phyloP scores from a whole-genome alignment of 2,113 vertebrate species.

The Pluvianellus socialis region DNA sequence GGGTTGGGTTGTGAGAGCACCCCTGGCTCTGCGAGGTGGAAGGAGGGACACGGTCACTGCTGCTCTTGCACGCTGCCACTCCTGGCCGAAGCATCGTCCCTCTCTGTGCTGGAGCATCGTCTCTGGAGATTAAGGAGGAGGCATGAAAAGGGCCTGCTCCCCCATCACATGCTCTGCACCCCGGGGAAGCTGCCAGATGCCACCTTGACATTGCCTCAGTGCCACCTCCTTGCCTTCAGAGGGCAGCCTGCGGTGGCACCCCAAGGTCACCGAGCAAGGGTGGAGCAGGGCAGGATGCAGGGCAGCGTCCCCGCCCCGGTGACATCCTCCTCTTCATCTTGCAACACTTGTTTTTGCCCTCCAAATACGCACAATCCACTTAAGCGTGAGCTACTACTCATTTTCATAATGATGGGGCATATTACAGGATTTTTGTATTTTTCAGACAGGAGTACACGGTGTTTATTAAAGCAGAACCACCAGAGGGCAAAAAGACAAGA shows the following conservation, averaged over 20 bases:
- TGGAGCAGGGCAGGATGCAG: neutral
- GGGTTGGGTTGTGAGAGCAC: neutral
- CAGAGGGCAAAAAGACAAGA: neutral
- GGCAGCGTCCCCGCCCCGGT: neutral
- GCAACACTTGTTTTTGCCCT: neutral
- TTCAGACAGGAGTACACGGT: neutral
- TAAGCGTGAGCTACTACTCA: neutral
- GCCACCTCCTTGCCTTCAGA: neutral
- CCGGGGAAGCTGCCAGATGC: neutral
- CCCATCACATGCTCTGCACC: too few species aligned
- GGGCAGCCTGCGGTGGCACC: neutral
- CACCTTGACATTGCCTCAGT: neutral
- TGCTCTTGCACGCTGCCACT: accelerated
- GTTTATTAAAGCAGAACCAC: neutral
- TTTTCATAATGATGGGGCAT: neutral
- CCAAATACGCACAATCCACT: neutral
- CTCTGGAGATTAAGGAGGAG: neutral
- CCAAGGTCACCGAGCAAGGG: neutral
- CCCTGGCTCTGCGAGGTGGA: neutral
- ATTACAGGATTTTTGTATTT: neutral
- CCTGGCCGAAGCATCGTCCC: accelerated
- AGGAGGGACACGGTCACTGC: accelerated
- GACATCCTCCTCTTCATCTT: neutral
- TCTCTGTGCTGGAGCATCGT: accelerated
- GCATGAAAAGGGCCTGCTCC: neutral